Conservation (phyloP, 2,797 vertebrate species). For the Calcarius lapponicus region DNA sequence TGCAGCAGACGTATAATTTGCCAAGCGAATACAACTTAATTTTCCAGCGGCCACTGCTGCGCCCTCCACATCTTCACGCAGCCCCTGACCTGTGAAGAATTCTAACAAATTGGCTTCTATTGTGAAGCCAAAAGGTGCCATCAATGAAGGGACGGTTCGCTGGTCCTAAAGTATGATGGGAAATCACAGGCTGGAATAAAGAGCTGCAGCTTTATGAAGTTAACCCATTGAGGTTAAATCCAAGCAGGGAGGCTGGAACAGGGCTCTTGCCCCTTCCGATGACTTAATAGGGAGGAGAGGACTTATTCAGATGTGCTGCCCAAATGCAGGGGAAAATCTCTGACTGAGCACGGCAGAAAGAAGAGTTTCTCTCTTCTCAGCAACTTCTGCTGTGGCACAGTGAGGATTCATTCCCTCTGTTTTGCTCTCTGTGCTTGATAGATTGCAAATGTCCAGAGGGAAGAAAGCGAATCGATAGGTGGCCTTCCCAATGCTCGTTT, state of each 20-base stretch:
- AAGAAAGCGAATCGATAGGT: slow-evolving; percentile 60
- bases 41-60: slow-evolving; percentile 87
- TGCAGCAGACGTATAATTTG: slow-evolving; percentile 94
- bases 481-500: slow-evolving; percentile 51
- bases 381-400: slow-evolving; percentile 13
- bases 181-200: slow-evolving; percentile 91
- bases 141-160: slow-evolving; percentile 96
- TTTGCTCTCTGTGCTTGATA: slow-evolving; percentile 53
- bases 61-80: slow-evolving; percentile 89
- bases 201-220: slow-evolving; percentile 94
- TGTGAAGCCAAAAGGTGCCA: slow-evolving; percentile 99
- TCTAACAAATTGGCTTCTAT: slow-evolving; percentile 99
- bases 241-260: slow-evolving; percentile 40
- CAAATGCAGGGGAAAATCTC: neutral
- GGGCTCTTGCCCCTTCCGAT: neutral
- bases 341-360: neutral
- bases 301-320: slow-evolving; percentile 1
- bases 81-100: slow-evolving; percentile 99
- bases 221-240: slow-evolving; percentile 87
- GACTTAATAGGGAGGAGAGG: neutral
- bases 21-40: slow-evolving; percentile 94
- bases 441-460: slow-evolving; percentile 50
- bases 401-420: neutral
- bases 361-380: neutral
- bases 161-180: slow-evolving; percentile 98